Evolutionary conservation across 1,140 invertebrate species (phyloP).

Genomic region (Lethocerus indicus): DNA sequence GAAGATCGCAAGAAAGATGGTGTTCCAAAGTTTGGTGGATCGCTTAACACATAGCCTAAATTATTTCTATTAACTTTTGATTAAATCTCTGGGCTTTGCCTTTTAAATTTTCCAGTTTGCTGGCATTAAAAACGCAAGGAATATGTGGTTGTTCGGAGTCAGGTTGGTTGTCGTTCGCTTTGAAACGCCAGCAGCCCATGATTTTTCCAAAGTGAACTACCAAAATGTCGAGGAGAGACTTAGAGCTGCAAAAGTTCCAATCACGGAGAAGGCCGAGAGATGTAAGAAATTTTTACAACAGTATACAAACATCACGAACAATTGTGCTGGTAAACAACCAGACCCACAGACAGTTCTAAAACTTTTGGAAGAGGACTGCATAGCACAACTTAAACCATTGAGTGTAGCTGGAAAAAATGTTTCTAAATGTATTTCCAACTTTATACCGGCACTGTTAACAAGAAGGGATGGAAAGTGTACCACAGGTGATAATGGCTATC

Average conservation of each 20-base stretch:
- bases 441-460: conserved; percentile 1
- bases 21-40: too few species aligned
- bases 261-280: conserved; percentile 8
- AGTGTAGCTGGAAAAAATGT: conserved; percentile 4
- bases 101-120: conserved; percentile 11
- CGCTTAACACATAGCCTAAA: too few species aligned
- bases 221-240: conserved; percentile 6
- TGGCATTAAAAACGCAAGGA: background rate
- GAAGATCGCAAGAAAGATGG: too few species aligned
- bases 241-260: conserved; percentile 5
- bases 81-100: too few species aligned
- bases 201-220: too few species aligned
- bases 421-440: conserved; percentile 4
- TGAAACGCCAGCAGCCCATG: too few species aligned
- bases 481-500: background rate
- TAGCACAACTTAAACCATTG: conserved; percentile 5
- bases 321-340: background rate
- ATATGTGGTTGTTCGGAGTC: conserved; percentile 10
- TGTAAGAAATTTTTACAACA: conserved; percentile 10
- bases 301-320: background rate
- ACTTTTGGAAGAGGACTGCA: conserved; percentile 7
- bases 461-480: background rate
- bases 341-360: conserved; percentile 6
- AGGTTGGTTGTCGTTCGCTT: too few species aligned
- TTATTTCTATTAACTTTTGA: too few species aligned